These are phyloP conservation scores for Chlorops oryzae DNA, from an alignment of 1,140 invertebrate genomes.

Conservation along the genomic window DNA sequence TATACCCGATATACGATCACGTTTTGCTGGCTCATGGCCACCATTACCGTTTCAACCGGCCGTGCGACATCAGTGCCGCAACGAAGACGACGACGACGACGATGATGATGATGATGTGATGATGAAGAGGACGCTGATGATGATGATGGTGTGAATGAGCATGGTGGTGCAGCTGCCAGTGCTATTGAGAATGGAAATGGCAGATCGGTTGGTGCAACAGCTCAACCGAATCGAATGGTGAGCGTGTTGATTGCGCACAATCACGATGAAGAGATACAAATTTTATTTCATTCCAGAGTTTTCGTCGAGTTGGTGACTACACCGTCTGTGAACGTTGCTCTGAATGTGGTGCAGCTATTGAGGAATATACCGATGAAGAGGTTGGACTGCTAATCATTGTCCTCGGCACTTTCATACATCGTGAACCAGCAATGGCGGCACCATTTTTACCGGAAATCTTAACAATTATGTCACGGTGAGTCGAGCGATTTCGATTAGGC, in stretches of 20 bases:
- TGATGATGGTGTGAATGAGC: too few relatives aligned
- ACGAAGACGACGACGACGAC: constrained; percentile 38
- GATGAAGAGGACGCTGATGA: too few relatives aligned
- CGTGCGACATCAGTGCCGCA: constrained; percentile 29
- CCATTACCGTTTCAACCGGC: constrained; percentile 27
- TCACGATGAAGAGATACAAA: background rate
- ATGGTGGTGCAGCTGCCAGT: too few relatives aligned
- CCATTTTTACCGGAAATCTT: constrained; percentile 88
- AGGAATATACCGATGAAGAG: constrained; percentile 96
- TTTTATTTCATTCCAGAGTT: constrained; percentile 49
- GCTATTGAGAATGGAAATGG: constrained; percentile 26
- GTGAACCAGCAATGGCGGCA: constrained; percentile 89
- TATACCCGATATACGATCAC: constrained; percentile 47
- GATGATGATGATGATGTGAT: constrained; percentile 16
- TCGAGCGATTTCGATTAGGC: constrained; percentile 6
- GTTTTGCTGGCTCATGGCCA: constrained; percentile 44
- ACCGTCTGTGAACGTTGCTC: constrained; percentile 63
- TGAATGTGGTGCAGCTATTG: constrained; percentile 75
- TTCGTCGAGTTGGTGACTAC: constrained; percentile 64
- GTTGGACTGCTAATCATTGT: constrained; percentile 90
- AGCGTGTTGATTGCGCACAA: background rate
- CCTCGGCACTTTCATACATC: constrained; percentile 90
- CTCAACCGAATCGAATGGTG: constrained; percentile 28
- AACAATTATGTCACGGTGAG: constrained; percentile 76
- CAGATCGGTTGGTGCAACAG: constrained; percentile 17